Percentiles rank a stretch among this genome's conserved stretches.
These are phyloP conservation scores for Polypedilum pembai DNA, from an alignment of 1,140 invertebrate species.

Conservation along the genomic window DNA sequence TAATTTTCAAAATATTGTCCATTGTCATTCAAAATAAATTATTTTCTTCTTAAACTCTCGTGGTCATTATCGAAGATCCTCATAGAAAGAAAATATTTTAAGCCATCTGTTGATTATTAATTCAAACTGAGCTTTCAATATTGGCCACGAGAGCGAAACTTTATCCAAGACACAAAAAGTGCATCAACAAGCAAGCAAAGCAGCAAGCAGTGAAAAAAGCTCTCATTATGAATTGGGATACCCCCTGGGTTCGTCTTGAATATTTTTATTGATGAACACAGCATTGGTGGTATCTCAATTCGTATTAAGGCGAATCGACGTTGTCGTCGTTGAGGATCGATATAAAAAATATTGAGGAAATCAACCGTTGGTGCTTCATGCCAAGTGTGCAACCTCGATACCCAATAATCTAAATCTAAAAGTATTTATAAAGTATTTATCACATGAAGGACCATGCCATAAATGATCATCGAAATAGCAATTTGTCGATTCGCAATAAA, in stretches of 20 bases:
- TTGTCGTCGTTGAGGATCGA: not conserved
- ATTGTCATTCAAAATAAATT: not conserved
- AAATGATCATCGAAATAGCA: not conserved
- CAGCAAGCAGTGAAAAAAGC: not conserved
- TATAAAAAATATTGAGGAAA: not conserved
- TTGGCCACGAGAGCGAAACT: not conserved
- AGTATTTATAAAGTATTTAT: not conserved
- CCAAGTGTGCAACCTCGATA: not conserved
- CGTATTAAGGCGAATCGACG: not conserved
- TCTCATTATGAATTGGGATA: slow-evolving; percentile 9
- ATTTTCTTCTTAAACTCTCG: no score
- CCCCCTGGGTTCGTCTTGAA: slow-evolving; percentile 20
- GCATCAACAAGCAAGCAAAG: not conserved
- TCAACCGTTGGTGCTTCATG: not conserved
- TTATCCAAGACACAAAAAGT: not conserved
- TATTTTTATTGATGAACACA: slow-evolving; percentile 20
- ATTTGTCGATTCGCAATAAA: not conserved
- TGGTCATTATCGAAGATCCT: no score
- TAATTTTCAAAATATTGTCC: slow-evolving; percentile 19
- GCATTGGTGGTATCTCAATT: slow-evolving; percentile 27
- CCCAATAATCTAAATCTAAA: not conserved
- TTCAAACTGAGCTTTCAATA: no score
- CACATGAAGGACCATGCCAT: not conserved
- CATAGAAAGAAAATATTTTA: no score
- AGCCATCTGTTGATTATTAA: no score